Evolutionary conservation across 2,797 vertebrate genomes (phyloP), one percentile per base, ranked within the genome.

Genomic region (Psittacula derbiana): DNA sequence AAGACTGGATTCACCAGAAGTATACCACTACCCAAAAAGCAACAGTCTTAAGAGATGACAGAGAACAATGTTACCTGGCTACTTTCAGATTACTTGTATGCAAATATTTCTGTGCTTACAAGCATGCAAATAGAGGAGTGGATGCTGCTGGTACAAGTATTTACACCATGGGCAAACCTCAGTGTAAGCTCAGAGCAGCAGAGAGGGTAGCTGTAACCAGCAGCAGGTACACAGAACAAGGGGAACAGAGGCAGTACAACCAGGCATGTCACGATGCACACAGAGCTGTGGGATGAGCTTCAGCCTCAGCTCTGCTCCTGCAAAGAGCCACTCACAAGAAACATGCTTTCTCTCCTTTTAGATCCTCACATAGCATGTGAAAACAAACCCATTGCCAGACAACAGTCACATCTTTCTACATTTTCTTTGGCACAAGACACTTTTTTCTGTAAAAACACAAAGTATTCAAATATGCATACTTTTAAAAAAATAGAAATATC

Each of bases 181-280:
- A 31, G 47, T 0, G 23, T 64, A 33, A 28, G 23, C 86, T 78
- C 44, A 2, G 80, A 65, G 40, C 24, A 46, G 38, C 1, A 2
- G 18, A 49, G 12, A 36, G 33, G 11, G 44, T 0, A 16, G n/a
- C 0, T 36, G 50, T 1, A 8, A 65, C 5, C 69, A 90, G 33
- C 36, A 60, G 28, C 31, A 49, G 30, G 41, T n/a, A 25, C 60
- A 46, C 61, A n/a, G 40, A 28, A 49, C 86, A n/a, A 1, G 25
- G n/a, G 47, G 44, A 11, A 28, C 78, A 50, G 70, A 33, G 19
- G 64, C n/a, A 58, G 57, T 61, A 71, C 31, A 43, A 1, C 19
- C 38, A 41, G 0, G 0, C 1, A 0, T 53, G 30, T 30, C 78
- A 38, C 1, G 0, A 31, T 5, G 1, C 36, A 12, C 52, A 5